Conservation (phyloP, 2,113 vertebrate genomes). For the Aptenodytes forsteri region DNA sequence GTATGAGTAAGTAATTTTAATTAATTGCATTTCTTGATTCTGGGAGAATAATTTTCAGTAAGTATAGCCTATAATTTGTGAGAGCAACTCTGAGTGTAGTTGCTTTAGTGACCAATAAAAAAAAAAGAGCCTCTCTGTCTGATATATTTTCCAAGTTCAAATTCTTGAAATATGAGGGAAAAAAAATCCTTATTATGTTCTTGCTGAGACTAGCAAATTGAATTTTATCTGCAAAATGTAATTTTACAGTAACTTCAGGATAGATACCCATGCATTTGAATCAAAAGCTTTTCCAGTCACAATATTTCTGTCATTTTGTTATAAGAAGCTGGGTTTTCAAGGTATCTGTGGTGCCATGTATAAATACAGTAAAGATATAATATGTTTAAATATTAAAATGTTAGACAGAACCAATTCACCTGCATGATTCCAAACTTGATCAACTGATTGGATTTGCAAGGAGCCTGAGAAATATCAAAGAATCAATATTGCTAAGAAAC, state of each 20-base stretch:
- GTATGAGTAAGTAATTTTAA: background rate
- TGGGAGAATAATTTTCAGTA: background rate
- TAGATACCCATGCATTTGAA: background rate
- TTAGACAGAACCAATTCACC: background rate
- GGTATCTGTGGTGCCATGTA: background rate
- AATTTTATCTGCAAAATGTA: background rate
- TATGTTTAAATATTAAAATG: background rate
- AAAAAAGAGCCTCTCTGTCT: background rate
- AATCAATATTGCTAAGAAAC: background rate
- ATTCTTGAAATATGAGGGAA: background rate
- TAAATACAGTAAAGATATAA: background rate
- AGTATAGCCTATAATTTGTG: background rate
- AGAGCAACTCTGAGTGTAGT: background rate
- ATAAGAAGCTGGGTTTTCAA: background rate
- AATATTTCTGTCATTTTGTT: background rate
- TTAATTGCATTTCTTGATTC: background rate
- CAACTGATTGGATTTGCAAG: background rate
- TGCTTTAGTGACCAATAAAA: background rate
- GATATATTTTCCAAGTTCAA: background rate
- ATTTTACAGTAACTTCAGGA: background rate
- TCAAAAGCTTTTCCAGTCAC: background rate
- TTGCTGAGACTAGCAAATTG: background rate
- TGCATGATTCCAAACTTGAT: background rate
- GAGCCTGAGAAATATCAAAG: background rate
- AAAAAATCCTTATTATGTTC: background rate